A percentile compares a stretch with the other conserved stretches of the same genome.
Conservation (phyloP, 2,113 vertebrate species). For the Dicentrarchus labrax region DNA sequence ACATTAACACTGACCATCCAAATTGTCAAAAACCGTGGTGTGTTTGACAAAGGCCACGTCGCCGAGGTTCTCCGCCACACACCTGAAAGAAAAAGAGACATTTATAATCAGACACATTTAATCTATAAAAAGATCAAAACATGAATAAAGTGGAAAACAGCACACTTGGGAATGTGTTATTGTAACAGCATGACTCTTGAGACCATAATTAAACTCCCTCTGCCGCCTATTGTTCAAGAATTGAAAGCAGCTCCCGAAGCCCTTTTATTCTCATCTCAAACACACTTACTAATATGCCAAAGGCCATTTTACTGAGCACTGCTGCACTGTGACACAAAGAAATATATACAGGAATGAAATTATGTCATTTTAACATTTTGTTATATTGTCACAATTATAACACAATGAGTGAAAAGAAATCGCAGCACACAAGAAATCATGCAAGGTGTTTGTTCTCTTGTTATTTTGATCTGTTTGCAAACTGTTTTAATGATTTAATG, state of each 20-base stretch:
- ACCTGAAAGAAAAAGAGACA: slow-evolving; percentile 71
- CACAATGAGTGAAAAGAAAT: slow-evolving; percentile 1
- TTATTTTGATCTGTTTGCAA: background rate
- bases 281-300: slow-evolving; percentile 7
- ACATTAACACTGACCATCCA: slow-evolving; percentile 78
- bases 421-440: background rate
- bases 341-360: background rate
- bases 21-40: slow-evolving; percentile 85
- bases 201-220: slow-evolving; percentile 29
- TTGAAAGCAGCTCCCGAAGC: slow-evolving; percentile 5
- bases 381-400: slow-evolving; percentile 8
- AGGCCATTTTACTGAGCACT: slow-evolving; percentile 10
- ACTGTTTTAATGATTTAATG: background rate
- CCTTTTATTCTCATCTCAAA: slow-evolving; percentile 38
- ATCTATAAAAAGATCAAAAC: slow-evolving; percentile 20
- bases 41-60: slow-evolving; percentile 88
- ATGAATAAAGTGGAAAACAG: slow-evolving; percentile 7
- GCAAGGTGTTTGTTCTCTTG: background rate
- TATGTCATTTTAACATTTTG: too few relatives aligned
- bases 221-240: slow-evolving; percentile 27
- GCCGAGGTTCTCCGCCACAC: slow-evolving; percentile 87
- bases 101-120: background rate
- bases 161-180: slow-evolving; percentile 4
- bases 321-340: background rate
- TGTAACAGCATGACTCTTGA: slow-evolving; percentile 10